Evolutionary conservation across 2,113 vertebrate species (phyloP).

Genomic region (Saguinus imperator): DNA sequence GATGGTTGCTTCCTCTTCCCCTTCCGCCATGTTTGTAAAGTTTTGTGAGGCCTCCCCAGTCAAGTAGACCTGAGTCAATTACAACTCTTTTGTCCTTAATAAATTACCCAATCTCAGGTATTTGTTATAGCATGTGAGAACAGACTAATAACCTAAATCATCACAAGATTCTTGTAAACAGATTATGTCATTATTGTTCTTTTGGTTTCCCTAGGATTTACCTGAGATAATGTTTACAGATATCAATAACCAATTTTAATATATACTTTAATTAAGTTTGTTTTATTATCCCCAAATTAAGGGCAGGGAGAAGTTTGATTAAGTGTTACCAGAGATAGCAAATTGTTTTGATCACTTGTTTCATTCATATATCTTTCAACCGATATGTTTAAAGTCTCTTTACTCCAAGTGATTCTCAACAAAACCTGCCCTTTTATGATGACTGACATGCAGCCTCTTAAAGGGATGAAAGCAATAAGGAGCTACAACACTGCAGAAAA

Average conservation of each 20-base stretch:
- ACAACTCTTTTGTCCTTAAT: too few species aligned
- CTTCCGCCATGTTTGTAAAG: too few species aligned
- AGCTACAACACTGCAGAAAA: background rate
- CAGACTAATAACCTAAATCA: background rate
- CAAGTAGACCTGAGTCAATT: too few species aligned
- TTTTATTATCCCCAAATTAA: background rate
- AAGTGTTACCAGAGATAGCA: background rate
- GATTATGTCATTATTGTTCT: background rate
- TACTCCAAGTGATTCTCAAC: background rate
- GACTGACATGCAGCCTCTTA: background rate
- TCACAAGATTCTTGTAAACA: background rate
- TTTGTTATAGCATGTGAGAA: too few species aligned
- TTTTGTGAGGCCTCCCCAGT: too few species aligned
- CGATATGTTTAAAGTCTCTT: background rate
- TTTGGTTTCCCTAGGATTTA: background rate
- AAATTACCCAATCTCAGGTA: too few species aligned
- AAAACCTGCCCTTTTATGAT: background rate
- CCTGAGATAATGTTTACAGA: background rate
- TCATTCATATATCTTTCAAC: background rate
- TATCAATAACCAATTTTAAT: background rate
- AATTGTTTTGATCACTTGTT: background rate
- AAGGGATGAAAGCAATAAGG: background rate
- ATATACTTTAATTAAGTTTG: background rate
- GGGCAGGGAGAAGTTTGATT: rapidly evolving
- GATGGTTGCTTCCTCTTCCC: too few species aligned